These are phyloP conservation scores for Iphiclides podalirius DNA, from an alignment of 2,888 invertebrate species.

Conservation along the genomic window DNA sequence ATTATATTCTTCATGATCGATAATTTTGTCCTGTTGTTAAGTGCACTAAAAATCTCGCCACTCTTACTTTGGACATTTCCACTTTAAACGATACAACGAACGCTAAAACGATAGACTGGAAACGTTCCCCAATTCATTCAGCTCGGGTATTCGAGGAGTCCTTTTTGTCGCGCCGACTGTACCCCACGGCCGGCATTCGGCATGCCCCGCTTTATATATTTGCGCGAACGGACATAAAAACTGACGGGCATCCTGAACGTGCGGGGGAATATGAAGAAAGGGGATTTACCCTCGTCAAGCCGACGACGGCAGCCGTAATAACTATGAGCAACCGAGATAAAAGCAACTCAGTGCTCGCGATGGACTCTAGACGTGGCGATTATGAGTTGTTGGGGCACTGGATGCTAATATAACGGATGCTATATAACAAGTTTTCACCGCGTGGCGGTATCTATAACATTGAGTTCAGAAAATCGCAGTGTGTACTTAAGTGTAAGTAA, in stretches of 20 bases:
- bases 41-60: too few relatives aligned
- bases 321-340: constrained; percentile 56
- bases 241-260: constrained; percentile 36
- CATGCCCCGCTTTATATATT: constrained; percentile 38
- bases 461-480: too few relatives aligned
- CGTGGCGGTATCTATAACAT: too few relatives aligned
- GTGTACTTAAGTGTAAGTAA: too few relatives aligned
- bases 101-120: neutral
- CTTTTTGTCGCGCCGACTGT: neutral
- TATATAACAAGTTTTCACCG: constrained; percentile 11
- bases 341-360: constrained; percentile 47
- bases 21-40: too few relatives aligned
- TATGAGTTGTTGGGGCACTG: constrained; percentile 23
- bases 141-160: neutral
- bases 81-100: too few relatives aligned
- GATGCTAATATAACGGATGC: constrained; percentile 8
- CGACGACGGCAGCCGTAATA: constrained; percentile 60
- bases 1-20: too few relatives aligned
- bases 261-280: constrained; percentile 63
- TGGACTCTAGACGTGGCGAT: constrained; percentile 34
- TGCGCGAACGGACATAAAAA: constrained; percentile 45
- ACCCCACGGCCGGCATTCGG: constrained; percentile 32
- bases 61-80: too few relatives aligned
- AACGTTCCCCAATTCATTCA: constrained; percentile 2
- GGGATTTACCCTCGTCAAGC: constrained; percentile 75